Evolutionary conservation across 2,113 vertebrate species (phyloP), one percentile per base, ranked within the genome.

Genomic region (Strigops habroptila): DNA sequence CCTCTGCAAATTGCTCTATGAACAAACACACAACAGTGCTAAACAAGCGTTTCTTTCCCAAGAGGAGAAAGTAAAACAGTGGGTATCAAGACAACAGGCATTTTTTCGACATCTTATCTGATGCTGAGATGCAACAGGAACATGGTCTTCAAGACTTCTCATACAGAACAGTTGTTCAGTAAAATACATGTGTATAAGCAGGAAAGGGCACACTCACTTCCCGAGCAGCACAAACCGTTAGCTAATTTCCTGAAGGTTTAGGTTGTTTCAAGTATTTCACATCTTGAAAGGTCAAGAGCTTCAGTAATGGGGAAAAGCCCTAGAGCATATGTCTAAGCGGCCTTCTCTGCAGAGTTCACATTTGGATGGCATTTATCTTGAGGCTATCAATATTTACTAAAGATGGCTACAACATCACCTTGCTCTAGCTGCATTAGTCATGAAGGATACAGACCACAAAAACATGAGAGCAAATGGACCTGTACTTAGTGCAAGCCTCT

Each of bases 241-340:
- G 35, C 9, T 73, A 51, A 46, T 64, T 77, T 95, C 84, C 62
- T 91, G 86, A 90, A 95, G 49, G 82, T 83, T 86, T 83, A 41
- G 23, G 19, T 69, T 30, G 5, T 70, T 93, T 65, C n/a, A 88
- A 85, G 33, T 59, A 73, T 84, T 92, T 87, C 60, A 37, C 23
- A 73, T 90, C n/a, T 71, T 59, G 18, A 95, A 95, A 95, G 90
- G 81, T 94, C 70, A 96, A 75, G 46, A 76, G 70, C 41, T 95
- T 81, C 46, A 65, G 53, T 74, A 68, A 88, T 27, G 43, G 74
- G 68, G 73, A 91, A 91, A 91, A 92, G 62, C 53, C 85, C 25
- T 55, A 73, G 52, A 91, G 44, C 82, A 10, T 17, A 62, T 9
- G 27, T 49, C 35, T 62, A 68, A 84, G 35, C 3, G 6, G 35